Evolutionary conservation across 2,888 invertebrate genomes (phyloP).

Genomic region (Archips crataeganus): DNA sequence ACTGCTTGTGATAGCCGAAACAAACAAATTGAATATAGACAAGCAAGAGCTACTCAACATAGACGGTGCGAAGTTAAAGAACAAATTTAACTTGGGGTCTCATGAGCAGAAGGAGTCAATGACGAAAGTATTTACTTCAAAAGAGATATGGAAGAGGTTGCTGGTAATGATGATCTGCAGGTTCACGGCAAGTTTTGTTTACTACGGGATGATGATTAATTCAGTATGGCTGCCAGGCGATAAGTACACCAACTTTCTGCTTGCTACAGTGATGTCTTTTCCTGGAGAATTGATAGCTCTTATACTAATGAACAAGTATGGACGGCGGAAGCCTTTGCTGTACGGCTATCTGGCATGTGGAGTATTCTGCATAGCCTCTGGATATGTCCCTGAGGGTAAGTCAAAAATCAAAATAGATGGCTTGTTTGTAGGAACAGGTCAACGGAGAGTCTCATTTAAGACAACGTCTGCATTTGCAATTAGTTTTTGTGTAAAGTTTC

Average conservation of each 20-base stretch:
- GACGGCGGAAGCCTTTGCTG: conserved; percentile 67
- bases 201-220: conserved; percentile 73
- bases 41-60: conserved; percentile 58
- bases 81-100: conserved; percentile 63
- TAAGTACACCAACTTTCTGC: conserved; percentile 71
- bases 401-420: conserved; percentile 31
- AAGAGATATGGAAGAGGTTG: conserved; percentile 63
- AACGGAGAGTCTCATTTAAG: too few relatives aligned
- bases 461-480: too few relatives aligned
- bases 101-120: conserved; percentile 61
- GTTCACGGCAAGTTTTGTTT: conserved; percentile 70
- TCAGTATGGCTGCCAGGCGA: conserved; percentile 73
- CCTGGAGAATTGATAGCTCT: conserved; percentile 71
- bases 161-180: conserved; percentile 58
- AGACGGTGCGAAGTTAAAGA: conserved; percentile 58
- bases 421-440: neutral
- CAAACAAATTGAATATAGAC: conserved; percentile 65
- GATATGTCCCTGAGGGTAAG: conserved; percentile 65
- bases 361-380: conserved; percentile 59
- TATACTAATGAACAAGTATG: conserved; percentile 71
- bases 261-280: conserved; percentile 72
- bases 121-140: conserved; percentile 61
- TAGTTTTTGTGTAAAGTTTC: too few relatives aligned
- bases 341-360: conserved; percentile 65
- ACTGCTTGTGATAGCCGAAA: conserved; percentile 59